Evolutionary conservation across 2,113 vertebrate genomes (phyloP), one percentile per base, ranked within the genome.

Genomic region (Casuarius casuarius): DNA sequence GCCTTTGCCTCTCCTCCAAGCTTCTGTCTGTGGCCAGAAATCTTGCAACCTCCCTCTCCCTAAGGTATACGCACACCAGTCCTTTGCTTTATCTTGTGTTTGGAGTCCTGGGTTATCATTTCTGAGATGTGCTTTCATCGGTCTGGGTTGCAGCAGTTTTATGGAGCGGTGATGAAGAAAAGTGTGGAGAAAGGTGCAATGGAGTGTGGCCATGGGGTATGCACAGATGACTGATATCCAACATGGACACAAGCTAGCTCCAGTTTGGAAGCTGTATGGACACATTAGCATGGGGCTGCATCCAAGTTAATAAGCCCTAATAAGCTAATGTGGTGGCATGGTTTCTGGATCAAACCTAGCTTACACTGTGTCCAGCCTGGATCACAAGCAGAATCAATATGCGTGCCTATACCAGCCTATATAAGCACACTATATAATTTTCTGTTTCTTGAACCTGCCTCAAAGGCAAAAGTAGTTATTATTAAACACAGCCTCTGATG

Each of bases 141-240:
- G 71, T 49, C 49, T 29, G 25, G 51, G 14, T 6, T 66, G 42
- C 28, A 56, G 46, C 22, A 9, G 26, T 62, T 54, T 81, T 56
- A 46, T 9, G 59, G 52, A 77, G 29, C 5, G 4, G 16, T 10
- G 31, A 48, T 63, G 59, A 74, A 86, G 54, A 42, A 22, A 77
- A 51, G 14, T 7, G 21, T 31, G 35, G n/a, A 76, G 49, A 54
- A 25, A 73, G 44, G 8, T 9, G 23, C 35, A 58, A 17, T 18
- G 10, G 48, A 49, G 7, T 4, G 4, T 33, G 40, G 8, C n/a
- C 38, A 10, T 0, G 1, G 12, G 29, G n/a, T 62, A 15, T 0
- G 0, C 78, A 73, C 46, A 3, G 10, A 29, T 13, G n/a, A 29
- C 40, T 65, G 11, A 29, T 48, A 28, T 75, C 31, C 56, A 75